Base-by-base conservation (phyloP, 2,113 vertebrate genomes). In the Hassar affinis region DNA sequence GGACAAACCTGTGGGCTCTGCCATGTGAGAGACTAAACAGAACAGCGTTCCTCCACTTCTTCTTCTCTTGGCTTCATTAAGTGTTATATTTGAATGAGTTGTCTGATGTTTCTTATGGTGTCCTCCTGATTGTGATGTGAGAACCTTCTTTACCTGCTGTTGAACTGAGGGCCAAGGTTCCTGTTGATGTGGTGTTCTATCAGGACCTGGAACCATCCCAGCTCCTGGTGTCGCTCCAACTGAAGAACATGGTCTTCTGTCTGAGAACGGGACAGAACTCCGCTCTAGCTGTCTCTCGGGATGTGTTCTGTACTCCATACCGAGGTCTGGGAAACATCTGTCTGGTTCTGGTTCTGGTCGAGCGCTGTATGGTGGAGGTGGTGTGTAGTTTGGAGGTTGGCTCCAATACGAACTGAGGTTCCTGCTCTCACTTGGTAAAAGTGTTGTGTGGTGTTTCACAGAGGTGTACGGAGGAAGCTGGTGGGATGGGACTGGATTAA, bases 351-450 rank as follows among this genome's bases (percentile, higher is more conserved):
- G 14, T 18, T 71, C 91, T 85, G 95, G 95, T 71, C 93, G 93
- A 20, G 90, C 92, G 45, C 93, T 89, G 30, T 98, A 97, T 18
- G 95, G 94, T 4, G 96, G 97, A 78, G 97, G 97, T 0, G 95
- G 90, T 47, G 95, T 90, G 75, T 97, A 97, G 20, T 93, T 94
- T 17, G 97, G 97, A 2, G 96, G 96, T 33, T 91, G 92, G 85
- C 86, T 92, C 42, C 90, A 91, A n/a, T 82, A 52, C 45, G 80
- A 89, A 18, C 84, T 86, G 38, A 90, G 90, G 78, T 88, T 86
- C 42, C 76, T 4, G 4, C 74, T 85, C 89, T 84, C 87, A 6
- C 90, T 78, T 88, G 91, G 12, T 80, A 42, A 68, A 25, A 20
- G 90, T 22, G 2, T 59, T 18, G 5, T 72, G 30, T 69, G 12